A percentile compares a stretch with the other conserved stretches of the same genome.
Conservation (phyloP, 2,888 invertebrate genomes). For the Sphaerophoria taeniata region DNA sequence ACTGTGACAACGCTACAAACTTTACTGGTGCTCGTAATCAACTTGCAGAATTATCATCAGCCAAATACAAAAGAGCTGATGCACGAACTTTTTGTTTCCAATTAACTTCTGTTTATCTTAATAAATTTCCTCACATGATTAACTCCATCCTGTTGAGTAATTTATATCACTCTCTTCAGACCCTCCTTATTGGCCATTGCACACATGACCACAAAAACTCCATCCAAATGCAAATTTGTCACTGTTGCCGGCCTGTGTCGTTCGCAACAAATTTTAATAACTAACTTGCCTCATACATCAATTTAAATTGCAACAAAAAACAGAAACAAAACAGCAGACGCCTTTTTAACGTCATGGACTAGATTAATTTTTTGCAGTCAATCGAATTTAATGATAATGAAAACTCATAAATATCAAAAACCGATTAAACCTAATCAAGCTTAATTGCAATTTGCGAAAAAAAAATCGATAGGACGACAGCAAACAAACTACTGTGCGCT, state of each 20-base stretch:
- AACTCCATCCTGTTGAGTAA: slow-evolving; percentile 51
- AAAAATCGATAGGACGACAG: slow-evolving; percentile 55
- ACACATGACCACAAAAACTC: not conserved
- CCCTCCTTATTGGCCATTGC: not conserved
- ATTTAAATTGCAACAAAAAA: slow-evolving; percentile 6
- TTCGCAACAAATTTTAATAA: slow-evolving; percentile 45
- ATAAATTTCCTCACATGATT: not conserved
- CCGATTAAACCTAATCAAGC: slow-evolving; percentile 79
- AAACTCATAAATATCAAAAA: slow-evolving; percentile 78
- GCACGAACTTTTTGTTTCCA: too few species aligned
- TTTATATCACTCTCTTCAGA: slow-evolving; percentile 20
- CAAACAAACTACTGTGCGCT: not conserved
- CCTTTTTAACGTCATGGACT: slow-evolving; percentile 28
- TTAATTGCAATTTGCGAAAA: slow-evolving; percentile 77
- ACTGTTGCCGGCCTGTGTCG: not conserved
- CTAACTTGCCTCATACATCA: slow-evolving; percentile 40
- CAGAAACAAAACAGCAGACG: slow-evolving; percentile 34
- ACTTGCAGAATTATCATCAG: too few species aligned
- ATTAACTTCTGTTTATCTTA: not conserved
- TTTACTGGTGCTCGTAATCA: too few species aligned
- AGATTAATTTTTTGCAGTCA: slow-evolving; percentile 73
- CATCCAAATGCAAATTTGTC: slow-evolving; percentile 19
- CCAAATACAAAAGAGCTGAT: too few species aligned
- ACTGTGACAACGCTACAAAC: too few species aligned
- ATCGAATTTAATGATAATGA: slow-evolving; percentile 77